A percentile compares a stretch with the other conserved stretches of the same genome.
Conservation (phyloP, 1,140 invertebrate genomes). For the Ostrea edulis region DNA sequence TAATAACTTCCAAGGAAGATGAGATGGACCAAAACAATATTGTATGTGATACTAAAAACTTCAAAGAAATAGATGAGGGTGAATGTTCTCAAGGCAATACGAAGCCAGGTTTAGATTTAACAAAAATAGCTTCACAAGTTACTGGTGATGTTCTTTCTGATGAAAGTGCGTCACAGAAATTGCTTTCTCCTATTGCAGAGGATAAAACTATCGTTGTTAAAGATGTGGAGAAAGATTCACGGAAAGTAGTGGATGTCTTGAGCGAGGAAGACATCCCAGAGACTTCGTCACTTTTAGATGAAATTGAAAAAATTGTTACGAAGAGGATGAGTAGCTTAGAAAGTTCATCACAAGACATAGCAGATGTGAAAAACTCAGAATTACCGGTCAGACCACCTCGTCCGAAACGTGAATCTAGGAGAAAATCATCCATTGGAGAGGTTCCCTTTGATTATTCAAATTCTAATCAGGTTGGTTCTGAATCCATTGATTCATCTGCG, state of each 20-base stretch:
- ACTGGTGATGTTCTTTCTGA: neutral
- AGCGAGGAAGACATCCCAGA: neutral
- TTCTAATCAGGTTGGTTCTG: conserved; percentile 34
- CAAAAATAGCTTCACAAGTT: neutral
- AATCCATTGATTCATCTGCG: conserved; percentile 57
- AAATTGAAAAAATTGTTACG: conserved; percentile 51
- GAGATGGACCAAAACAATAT: neutral
- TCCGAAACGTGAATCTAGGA: conserved; percentile 57
- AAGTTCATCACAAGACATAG: neutral
- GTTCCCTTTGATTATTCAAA: conserved; percentile 23
- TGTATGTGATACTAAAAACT: neutral
- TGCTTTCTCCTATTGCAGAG: neutral
- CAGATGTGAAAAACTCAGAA: conserved; percentile 19
- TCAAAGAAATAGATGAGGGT: neutral
- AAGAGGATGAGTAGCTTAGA: conserved; percentile 10
- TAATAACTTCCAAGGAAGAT: neutral
- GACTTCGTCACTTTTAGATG: conserved; percentile 50
- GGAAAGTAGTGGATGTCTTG: neutral
- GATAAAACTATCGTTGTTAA: neutral
- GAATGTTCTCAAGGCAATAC: neutral
- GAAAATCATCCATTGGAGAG: conserved; percentile 29
- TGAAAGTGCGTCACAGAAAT: neutral
- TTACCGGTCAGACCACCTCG: conserved; percentile 62
- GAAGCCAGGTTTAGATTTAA: neutral
- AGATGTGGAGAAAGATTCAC: neutral